Evolutionary conservation across 2,888 invertebrate genomes (phyloP).

Genomic region (Oscheius sp.): DNA sequence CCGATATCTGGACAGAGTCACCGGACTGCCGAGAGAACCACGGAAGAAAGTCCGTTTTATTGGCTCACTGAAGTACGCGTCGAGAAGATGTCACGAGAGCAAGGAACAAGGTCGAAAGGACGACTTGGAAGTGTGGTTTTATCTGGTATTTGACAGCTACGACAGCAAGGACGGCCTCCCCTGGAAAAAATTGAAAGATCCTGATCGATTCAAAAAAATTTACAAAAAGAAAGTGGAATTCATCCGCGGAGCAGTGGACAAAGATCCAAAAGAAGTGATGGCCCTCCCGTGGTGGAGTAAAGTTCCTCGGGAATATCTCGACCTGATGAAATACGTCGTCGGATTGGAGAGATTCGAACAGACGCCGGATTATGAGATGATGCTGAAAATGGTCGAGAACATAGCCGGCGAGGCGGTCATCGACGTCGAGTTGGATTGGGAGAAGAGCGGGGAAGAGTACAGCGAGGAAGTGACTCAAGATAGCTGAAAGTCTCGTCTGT

Average conservation of each 20-base stretch:
- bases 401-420: constrained; percentile 82
- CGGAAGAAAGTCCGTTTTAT: constrained; percentile 52
- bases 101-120: constrained; percentile 57
- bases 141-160: constrained; percentile 46
- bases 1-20: constrained; percentile 27
- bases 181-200: constrained; percentile 39
- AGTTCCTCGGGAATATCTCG: no score
- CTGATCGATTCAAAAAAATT: constrained; percentile 31
- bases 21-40: background rate
- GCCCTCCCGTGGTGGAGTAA: no score
- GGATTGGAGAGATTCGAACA: no score
- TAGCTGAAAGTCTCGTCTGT: no score
- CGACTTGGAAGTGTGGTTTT: constrained; percentile 50
- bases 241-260: no score
- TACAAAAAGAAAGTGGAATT: constrained; percentile 19
- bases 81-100: constrained; percentile 45
- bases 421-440: no score
- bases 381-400: constrained; percentile 97
- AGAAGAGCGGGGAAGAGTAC: no score
- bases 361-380: constrained; percentile 88
- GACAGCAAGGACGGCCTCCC: constrained; percentile 47
- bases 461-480: no score
- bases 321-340: no score
- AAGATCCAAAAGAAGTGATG: no score
- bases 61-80: constrained; percentile 51